These are phyloP conservation scores for Zaprionus davidi DNA, from an alignment of 1,140 invertebrate genomes.

Conservation along the genomic window DNA sequence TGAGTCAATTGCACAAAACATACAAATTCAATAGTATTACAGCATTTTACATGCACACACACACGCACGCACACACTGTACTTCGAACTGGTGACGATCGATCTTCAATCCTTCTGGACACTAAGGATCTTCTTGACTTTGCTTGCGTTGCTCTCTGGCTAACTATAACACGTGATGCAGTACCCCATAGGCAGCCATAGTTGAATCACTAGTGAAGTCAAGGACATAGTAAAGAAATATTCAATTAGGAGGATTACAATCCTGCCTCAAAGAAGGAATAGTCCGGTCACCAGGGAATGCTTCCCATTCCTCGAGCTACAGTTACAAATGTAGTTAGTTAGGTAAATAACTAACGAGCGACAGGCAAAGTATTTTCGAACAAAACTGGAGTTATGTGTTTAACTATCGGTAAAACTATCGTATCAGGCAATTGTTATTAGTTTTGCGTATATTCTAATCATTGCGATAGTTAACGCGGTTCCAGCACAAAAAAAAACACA, in stretches of 20 bases:
- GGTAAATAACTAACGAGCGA: constrained; percentile 29
- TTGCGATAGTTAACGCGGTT: neutral
- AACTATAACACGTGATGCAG: no score
- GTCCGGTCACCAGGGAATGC: no score
- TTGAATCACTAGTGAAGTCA: neutral
- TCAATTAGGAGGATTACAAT: neutral
- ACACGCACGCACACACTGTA: constrained; percentile 7
- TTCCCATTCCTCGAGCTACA: neutral
- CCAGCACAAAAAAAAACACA: constrained; percentile 28
- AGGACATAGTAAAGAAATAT: no score
- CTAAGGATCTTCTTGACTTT: neutral
- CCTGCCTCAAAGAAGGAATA: no score
- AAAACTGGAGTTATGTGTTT: neutral
- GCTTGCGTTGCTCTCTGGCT: neutral
- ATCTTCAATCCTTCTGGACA: neutral
- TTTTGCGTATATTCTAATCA: neutral
- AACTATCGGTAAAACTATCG: neutral
- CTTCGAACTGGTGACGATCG: neutral
- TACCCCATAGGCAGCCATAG: no score
- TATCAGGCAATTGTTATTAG: neutral
- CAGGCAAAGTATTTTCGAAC: constrained; percentile 33
- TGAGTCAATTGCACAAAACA: constrained; percentile 28
- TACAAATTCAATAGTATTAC: constrained; percentile 62
- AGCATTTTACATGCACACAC: constrained; percentile 23
- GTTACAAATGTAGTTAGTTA: constrained; percentile 12